Base-by-base conservation (phyloP, 2,113 vertebrate species). In the Kryptolebias marmoratus region DNA sequence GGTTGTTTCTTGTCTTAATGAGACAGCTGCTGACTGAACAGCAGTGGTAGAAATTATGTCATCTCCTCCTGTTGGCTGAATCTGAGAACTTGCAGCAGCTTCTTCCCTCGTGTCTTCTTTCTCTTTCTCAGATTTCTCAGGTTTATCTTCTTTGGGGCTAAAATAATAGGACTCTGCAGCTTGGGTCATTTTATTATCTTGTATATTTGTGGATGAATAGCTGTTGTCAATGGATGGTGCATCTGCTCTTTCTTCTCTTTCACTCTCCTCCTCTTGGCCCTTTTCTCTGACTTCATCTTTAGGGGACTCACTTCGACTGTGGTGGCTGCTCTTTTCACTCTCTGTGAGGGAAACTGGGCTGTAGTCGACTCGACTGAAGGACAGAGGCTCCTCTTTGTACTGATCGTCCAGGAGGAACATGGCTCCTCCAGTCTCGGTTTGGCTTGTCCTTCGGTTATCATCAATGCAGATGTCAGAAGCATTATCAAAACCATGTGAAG, bases 241-340 rank as follows among this genome's bases (percentile, higher is more conserved):
- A 74, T 95, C 93, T 74, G 93, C 92, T 85, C 95, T 93, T 71
- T 95, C 94, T 84, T 96, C 95, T 18, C 92, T 88, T 62, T 95
- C 94, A 0, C 84, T 71, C 79, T 93, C 86, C 68, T 93, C 90
- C 3, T 92, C 86, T 68, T 88, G 90, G 66, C 91, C 90, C 71
- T 83, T 91, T 70, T 87, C 91, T 69, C 79, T 32, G 75, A 87
- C 88, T 82, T 89, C 89, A 59, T 71, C 87, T 64, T 69, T 82
- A 12, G 86, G 77, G 1, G 87, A 92, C 75, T 77, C 70, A 85
- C 85, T 89, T 62, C 5, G 88, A 66, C 83, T 85, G 61, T 84
- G 86, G 65, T 83, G 83, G 75, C 74, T 72, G 71, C 80, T 88
- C 42, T 80, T 87, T 61, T 88, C 89, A 7, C 85, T 90, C 52